Evolutionary conservation across 2,113 vertebrate genomes (phyloP).

Genomic region (Macaca nemestrina): DNA sequence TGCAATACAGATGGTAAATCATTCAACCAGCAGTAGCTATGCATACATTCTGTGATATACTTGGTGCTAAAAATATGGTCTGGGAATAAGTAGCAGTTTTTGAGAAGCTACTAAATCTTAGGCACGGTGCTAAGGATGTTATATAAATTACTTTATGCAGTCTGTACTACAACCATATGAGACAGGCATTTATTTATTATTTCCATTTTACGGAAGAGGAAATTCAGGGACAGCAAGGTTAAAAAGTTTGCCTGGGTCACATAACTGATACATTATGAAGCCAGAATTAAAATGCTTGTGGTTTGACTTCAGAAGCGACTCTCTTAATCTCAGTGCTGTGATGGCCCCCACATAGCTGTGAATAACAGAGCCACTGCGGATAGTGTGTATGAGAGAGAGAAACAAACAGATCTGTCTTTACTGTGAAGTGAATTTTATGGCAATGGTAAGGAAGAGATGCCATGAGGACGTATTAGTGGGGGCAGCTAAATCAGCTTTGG

Average conservation of each 20-base stretch:
- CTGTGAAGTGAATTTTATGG: background rate
- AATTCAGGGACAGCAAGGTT: constrained; percentile 21
- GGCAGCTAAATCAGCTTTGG: background rate
- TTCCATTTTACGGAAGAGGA: constrained; percentile 11
- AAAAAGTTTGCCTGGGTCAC: constrained; percentile 27
- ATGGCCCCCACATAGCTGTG: background rate
- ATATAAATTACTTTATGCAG: background rate
- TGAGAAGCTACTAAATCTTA: background rate
- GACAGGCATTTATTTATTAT: background rate
- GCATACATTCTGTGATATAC: background rate
- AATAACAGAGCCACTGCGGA: background rate
- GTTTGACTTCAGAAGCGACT: constrained; percentile 28
- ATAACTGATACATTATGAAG: constrained; percentile 21
- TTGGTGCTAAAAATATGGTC: background rate
- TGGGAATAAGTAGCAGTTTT: background rate
- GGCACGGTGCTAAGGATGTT: background rate
- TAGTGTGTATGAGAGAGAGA: background rate
- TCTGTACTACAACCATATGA: background rate
- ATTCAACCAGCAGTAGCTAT: background rate
- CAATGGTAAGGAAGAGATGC: background rate
- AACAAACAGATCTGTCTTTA: background rate
- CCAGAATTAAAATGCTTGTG: constrained; percentile 14
- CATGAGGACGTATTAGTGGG: background rate
- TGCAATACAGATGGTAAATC: background rate
- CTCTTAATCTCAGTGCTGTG: background rate